Evolutionary conservation across 2,888 invertebrate genomes (phyloP).

Genomic region (Clanis bilineata): DNA sequence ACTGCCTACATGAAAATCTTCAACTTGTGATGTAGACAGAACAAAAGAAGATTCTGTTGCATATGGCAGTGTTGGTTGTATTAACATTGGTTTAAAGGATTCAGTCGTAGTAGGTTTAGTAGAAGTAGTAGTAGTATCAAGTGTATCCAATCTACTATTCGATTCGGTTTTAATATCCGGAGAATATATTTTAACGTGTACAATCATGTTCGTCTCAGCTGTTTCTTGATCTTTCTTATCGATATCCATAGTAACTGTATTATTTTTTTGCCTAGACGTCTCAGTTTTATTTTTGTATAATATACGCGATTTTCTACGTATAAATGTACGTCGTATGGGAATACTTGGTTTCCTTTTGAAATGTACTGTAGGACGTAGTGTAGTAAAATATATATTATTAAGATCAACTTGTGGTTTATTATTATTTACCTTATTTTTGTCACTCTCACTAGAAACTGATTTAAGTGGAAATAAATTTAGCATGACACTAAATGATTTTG

Average conservation of each 20-base stretch:
- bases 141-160: conserved; percentile 17
- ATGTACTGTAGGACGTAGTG: conserved; percentile 56
- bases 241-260: conserved; percentile 19
- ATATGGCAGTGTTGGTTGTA: conserved; percentile 31
- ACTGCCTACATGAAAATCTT: conserved; percentile 69
- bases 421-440: conserved; percentile 45
- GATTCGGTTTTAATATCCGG: conserved; percentile 35
- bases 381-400: conserved; percentile 65
- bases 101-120: conserved; percentile 30
- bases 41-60: conserved; percentile 45
- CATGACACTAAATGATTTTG: conserved; percentile 84
- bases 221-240: conserved; percentile 29
- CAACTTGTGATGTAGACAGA: conserved; percentile 55
- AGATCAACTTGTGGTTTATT: conserved; percentile 31
- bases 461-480: conserved; percentile 84
- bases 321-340: conserved; percentile 43
- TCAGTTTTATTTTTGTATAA: conserved; percentile 26
- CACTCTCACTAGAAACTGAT: conserved; percentile 31
- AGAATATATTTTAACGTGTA: conserved; percentile 85
- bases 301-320: conserved; percentile 44
- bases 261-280: conserved; percentile 19
- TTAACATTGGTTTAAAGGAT: conserved; percentile 28
- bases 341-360: conserved; percentile 61
- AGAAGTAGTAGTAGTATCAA: conserved; percentile 27
- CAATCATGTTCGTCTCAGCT: conserved; percentile 80